Percentiles rank a stretch among this genome's conserved stretches.
Evolutionary conservation across 1,140 invertebrate genomes (phyloP).

Genomic region (Euwallacea fornicatus): DNA sequence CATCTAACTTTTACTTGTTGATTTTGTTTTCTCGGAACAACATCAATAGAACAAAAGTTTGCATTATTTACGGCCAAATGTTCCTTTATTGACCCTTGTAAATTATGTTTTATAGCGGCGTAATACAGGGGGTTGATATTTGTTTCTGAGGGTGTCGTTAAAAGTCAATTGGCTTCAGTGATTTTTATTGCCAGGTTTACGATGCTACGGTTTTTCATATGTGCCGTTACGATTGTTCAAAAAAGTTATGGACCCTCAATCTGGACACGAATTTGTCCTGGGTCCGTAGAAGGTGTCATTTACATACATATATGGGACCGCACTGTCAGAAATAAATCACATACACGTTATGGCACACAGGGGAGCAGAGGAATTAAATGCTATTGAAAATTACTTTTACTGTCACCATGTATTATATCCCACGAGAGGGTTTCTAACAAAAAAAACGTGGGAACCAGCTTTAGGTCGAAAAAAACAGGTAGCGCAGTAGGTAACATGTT

Average conservation of each 20-base stretch:
- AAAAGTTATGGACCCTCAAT: too few species aligned
- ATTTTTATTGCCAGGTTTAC: constrained; percentile 16
- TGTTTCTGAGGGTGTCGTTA: neutral
- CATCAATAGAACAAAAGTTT: constrained; percentile 6
- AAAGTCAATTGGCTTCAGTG: constrained; percentile 17
- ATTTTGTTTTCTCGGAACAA: constrained; percentile 10
- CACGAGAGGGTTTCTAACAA: too few species aligned
- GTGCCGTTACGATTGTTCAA: too few species aligned
- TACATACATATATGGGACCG: neutral
- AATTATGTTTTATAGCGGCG: constrained; percentile 22
- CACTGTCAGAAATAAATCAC: neutral
- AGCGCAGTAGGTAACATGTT: neutral
- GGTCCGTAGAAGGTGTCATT: too few species aligned
- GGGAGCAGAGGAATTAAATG: neutral
- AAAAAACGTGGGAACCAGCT: neutral
- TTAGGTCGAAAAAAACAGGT: neutral
- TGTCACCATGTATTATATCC: too few species aligned
- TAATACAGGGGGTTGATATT: constrained; percentile 16
- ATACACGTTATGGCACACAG: neutral
- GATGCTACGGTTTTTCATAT: neutral
- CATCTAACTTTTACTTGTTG: constrained; percentile 26
- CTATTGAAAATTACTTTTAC: neutral
- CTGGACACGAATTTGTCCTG: too few species aligned
- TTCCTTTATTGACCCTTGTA: constrained; percentile 26
- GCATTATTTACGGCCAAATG: constrained; percentile 21